phyloP scores from a whole-genome alignment of 2,888 invertebrate species.

The Ischnura elegans region DNA sequence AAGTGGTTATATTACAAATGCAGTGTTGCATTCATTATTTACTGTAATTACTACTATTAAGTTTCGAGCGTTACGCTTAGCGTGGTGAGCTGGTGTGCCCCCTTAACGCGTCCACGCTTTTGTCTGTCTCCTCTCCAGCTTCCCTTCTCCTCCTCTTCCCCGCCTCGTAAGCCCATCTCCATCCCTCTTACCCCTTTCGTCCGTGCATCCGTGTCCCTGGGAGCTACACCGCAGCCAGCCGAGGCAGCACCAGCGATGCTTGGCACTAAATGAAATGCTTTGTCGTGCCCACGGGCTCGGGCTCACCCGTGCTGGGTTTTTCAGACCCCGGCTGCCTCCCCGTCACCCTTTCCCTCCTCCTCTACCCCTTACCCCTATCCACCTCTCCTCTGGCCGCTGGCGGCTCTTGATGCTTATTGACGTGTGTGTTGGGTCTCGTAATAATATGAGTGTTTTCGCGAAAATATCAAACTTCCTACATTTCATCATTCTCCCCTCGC shows the following conservation, averaged over 20 bases:
- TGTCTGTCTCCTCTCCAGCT: background rate
- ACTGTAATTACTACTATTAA: too few relatives aligned
- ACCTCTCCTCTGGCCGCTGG: background rate
- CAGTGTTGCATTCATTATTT: too few relatives aligned
- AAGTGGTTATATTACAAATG: too few relatives aligned
- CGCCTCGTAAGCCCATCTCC: background rate
- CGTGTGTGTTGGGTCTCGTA: background rate
- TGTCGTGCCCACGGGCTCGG: slow-evolving; percentile 1
- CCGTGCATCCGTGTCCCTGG: slow-evolving; percentile 10
- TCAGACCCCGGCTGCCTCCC: background rate
- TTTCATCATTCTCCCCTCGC: too few relatives aligned
- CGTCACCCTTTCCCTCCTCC: background rate
- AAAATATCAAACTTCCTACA: background rate
- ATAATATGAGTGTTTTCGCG: background rate
- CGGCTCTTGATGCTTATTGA: background rate
- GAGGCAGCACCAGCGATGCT: background rate
- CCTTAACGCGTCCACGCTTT: background rate
- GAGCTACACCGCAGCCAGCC: slow-evolving; percentile 17
- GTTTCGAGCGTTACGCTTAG: too few relatives aligned
- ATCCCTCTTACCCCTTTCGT: background rate
- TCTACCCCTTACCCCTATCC: background rate
- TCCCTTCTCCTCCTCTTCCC: background rate
- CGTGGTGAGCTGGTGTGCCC: too few relatives aligned
- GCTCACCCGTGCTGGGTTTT: background rate
- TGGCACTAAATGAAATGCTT: slow-evolving; percentile 33